These are phyloP conservation scores for Nixonia krombeini DNA, from an alignment of 1,140 invertebrate genomes.

Conservation along the genomic window DNA sequence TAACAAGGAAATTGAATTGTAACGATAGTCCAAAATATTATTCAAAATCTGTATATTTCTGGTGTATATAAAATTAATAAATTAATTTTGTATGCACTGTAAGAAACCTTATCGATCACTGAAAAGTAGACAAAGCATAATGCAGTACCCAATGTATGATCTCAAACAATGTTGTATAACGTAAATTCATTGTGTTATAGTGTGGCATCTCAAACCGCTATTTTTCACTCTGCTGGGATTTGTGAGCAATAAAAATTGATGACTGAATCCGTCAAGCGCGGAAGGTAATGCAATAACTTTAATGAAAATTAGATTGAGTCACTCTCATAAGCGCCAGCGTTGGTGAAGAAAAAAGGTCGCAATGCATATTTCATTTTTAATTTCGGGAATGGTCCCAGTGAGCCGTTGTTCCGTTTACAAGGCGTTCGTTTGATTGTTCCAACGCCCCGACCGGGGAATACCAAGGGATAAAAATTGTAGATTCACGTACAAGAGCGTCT, in stretches of 20 bases:
- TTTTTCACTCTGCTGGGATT: neutral
- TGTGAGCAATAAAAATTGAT: neutral
- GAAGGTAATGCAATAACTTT: neutral
- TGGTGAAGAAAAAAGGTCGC: neutral
- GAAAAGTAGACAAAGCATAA: neutral
- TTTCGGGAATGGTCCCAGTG: neutral
- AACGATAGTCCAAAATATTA: no score
- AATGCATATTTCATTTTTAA: constrained; percentile 2
- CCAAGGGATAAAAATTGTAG: neutral
- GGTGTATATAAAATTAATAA: neutral
- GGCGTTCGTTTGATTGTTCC: neutral
- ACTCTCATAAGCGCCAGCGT: neutral
- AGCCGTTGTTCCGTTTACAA: constrained; percentile 1
- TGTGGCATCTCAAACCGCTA: no score
- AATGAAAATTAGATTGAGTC: neutral
- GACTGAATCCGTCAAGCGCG: neutral
- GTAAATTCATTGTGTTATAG: neutral
- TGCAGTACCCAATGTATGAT: neutral
- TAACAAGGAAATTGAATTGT: no score
- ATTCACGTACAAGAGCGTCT: neutral
- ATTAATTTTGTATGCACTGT: neutral
- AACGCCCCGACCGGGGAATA: no score
- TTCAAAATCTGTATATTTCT: no score
- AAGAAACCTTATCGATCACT: neutral
- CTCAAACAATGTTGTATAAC: neutral